Evolutionary conservation across 2,797 vertebrate species (phyloP).

Genomic region (Myotis pilosus): DNA sequence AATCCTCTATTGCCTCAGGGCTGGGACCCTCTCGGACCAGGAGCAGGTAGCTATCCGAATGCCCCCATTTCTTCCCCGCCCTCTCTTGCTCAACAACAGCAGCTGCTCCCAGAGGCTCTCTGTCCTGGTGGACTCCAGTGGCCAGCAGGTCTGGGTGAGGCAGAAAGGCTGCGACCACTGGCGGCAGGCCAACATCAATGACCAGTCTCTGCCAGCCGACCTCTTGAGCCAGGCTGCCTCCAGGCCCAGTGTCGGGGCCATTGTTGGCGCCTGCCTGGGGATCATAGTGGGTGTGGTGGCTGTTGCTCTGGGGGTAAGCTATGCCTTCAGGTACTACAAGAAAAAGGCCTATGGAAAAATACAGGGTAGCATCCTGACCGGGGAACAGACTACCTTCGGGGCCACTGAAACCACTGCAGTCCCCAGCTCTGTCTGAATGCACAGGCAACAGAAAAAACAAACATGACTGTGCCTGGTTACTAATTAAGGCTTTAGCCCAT

Average conservation of each 20-base stretch:
- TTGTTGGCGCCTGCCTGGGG: background rate
- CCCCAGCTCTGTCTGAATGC: no score
- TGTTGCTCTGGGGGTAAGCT: background rate
- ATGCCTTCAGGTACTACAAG: background rate
- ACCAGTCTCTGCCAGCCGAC: constrained; percentile 4
- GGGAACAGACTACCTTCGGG: background rate
- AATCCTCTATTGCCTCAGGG: constrained; percentile 85
- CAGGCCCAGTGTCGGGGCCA: background rate
- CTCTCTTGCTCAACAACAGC: constrained; percentile 78
- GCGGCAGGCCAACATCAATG: constrained; percentile 79
- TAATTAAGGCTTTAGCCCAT: background rate
- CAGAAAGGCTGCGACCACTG: constrained; percentile 79
- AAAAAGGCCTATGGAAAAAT: background rate
- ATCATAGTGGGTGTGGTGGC: background rate
- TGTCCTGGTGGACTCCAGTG: background rate
- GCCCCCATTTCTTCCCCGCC: constrained; percentile 82
- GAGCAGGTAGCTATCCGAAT: constrained; percentile 78
- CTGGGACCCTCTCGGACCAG: constrained; percentile 82
- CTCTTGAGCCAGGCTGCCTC: background rate
- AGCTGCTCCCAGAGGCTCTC: constrained; percentile 65
- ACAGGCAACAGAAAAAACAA: background rate
- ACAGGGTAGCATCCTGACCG: background rate
- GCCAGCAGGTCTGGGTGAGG: constrained; percentile 82
- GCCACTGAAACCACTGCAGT: background rate
- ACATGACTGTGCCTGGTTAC: no score